Evolutionary conservation across 2,888 invertebrate genomes (phyloP).

Genomic region (Steromphala cineraria): DNA sequence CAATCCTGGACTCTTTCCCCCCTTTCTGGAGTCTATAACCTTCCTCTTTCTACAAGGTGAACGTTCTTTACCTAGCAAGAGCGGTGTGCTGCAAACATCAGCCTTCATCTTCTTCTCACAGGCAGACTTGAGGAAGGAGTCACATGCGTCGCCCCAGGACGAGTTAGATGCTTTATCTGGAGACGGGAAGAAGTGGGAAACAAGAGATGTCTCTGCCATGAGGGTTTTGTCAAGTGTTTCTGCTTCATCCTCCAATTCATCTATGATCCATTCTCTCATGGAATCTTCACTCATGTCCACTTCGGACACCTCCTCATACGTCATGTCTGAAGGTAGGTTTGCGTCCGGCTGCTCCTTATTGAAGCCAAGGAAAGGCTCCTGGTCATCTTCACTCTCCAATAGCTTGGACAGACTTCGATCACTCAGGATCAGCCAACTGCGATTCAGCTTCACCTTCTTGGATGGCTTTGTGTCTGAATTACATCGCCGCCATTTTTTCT

Average conservation of each 20-base stretch:
- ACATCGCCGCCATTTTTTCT: not conserved
- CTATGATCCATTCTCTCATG: slow-evolving; percentile 52
- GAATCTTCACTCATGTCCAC: slow-evolving; percentile 47
- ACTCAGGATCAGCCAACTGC: slow-evolving; percentile 51
- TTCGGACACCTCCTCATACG: slow-evolving; percentile 51
- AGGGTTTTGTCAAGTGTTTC: slow-evolving; percentile 15
- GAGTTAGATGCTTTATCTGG: slow-evolving; percentile 58
- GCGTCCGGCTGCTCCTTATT: slow-evolving; percentile 33
- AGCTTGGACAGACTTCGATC: slow-evolving; percentile 49
- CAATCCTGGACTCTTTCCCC: not conserved
- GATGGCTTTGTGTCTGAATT: not conserved
- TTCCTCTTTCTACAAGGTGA: not conserved
- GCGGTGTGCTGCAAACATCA: not conserved
- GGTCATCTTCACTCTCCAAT: slow-evolving; percentile 46
- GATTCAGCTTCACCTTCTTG: slow-evolving; percentile 50
- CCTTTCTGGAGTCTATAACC: not conserved
- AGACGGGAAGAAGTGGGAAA: slow-evolving; percentile 39
- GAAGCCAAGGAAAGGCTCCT: slow-evolving; percentile 51
- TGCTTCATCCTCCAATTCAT: slow-evolving; percentile 27
- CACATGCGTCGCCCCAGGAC: slow-evolving; percentile 61
- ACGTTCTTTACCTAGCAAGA: not conserved
- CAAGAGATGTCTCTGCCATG: slow-evolving; percentile 25
- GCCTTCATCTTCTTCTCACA: slow-evolving; percentile 11
- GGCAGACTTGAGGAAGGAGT: slow-evolving; percentile 49
- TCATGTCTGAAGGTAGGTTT: slow-evolving; percentile 49